Base-by-base conservation (phyloP, 2,113 vertebrate species). In the Mugil cephalus region DNA sequence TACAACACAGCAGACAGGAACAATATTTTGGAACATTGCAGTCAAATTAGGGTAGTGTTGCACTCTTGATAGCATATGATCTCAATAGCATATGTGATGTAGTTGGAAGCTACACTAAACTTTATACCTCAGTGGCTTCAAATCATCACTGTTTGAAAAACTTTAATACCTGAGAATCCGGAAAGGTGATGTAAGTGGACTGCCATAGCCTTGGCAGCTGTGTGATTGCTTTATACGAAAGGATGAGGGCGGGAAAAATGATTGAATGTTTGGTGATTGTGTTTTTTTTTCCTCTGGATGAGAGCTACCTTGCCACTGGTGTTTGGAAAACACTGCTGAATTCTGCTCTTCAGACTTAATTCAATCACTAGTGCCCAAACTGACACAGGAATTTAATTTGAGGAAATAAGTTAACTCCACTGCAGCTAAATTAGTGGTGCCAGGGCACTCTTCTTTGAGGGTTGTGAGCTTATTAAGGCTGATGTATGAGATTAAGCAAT, bases 131-230 rank as follows among this genome's bases (percentile, higher is more conserved):
- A 10, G 36, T 36, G 48, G 12, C 66, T 56, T 21, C 34, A n/a
- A 55, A 81, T 51, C 42, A 55, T 72, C 70, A 45, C 36, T 0
- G 24, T 68, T 58, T 55, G 48, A 62, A 81, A 69, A 68, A 78
- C 69, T 64, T 68, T 68, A 64, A 77, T 55, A 58, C 10, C 45
- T 1, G 14, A 50, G 40, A 69, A 79, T 53, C 72, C 55, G 67
- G 62, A 74, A 71, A 69, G 61, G 62, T 78, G 82, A 83, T 85
- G 71, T 50, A 81, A 78, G 74, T 54, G 69, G 50, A 3, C 56
- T 69, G 74, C 69, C 80, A 72, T 10, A 45, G 66, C 66, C 53
- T 15, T 40, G 53, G 45, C 66, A 68, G 55, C 46, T 50, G 34
- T 39, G 58, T 67, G 77, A 85, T 76, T 74, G 67, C 74, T 80